Evolutionary conservation across 1,140 invertebrate genomes (phyloP).

Genomic region (Procambarus virginalis): DNA sequence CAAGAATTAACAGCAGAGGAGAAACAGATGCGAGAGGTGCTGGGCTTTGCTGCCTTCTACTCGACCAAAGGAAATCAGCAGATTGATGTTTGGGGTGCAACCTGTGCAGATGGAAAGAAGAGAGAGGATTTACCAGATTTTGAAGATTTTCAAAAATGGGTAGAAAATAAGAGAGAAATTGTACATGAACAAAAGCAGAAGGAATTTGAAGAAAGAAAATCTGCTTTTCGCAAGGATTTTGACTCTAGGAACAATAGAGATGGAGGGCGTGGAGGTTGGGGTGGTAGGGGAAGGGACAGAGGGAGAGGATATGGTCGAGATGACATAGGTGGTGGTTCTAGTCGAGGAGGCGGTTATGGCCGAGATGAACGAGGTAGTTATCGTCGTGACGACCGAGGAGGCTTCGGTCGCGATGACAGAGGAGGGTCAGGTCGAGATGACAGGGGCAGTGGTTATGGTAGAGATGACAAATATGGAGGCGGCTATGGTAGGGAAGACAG

Average conservation of each 20-base stretch:
- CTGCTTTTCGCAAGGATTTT: background rate
- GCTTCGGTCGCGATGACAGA: background rate
- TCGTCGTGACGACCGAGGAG: background rate
- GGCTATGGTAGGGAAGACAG: background rate
- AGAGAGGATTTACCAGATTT: conserved; percentile 49
- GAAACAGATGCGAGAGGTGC: conserved; percentile 95
- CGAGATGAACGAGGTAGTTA: background rate
- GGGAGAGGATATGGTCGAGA: background rate
- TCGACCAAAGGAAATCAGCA: conserved; percentile 83
- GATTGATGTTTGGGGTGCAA: conserved; percentile 50
- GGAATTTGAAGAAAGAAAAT: conserved; percentile 8
- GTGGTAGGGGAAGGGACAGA: background rate
- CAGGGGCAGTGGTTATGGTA: background rate
- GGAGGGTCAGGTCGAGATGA: background rate
- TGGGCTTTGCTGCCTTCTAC: conserved; percentile 97
- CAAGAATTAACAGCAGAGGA: conserved; percentile 81
- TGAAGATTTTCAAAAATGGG: conserved; percentile 58
- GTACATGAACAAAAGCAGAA: background rate
- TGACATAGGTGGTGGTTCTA: background rate
- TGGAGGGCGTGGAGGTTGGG: background rate
- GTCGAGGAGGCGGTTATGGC: background rate
- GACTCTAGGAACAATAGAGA: background rate
- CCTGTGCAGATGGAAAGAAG: conserved; percentile 42
- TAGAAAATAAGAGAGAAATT: conserved; percentile 28
- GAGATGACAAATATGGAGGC: background rate